phyloP scores from a whole-genome alignment of 2,113 vertebrate genomes.

The Hiodon tergisus region DNA sequence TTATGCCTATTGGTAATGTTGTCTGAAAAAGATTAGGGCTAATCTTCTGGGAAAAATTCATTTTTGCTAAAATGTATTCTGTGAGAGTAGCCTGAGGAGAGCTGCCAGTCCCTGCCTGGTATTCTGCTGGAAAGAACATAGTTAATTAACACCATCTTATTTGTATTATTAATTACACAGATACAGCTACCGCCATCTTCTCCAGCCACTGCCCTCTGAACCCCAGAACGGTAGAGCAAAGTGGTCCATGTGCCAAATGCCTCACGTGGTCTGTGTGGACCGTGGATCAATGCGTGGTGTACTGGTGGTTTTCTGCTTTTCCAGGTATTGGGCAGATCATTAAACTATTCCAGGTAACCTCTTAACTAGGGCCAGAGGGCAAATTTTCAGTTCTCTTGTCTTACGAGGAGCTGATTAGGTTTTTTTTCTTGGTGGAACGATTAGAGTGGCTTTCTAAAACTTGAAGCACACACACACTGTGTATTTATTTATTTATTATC shows the following conservation, averaged over 20 bases:
- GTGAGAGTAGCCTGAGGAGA: background rate
- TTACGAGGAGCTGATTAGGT: background rate
- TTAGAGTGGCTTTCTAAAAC: background rate
- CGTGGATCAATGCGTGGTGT: conserved; percentile 18
- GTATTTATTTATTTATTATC: too few relatives aligned
- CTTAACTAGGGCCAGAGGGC: conserved; percentile 12
- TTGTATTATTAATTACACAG: conserved; percentile 24
- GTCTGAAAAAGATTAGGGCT: background rate
- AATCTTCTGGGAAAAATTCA: too few relatives aligned
- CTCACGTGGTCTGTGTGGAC: background rate
- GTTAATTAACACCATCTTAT: conserved; percentile 20
- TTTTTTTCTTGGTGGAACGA: background rate
- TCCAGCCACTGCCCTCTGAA: conserved; percentile 2
- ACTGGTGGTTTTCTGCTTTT: conserved; percentile 14
- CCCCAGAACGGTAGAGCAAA: background rate
- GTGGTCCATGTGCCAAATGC: conserved; percentile 6
- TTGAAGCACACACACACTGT: background rate
- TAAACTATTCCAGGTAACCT: conserved; percentile 14
- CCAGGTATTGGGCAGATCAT: conserved; percentile 19
- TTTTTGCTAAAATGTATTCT: too few relatives aligned
- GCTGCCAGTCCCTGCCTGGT: background rate
- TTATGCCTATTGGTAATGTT: background rate
- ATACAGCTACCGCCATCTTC: conserved; percentile 16
- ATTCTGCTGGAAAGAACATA: background rate
- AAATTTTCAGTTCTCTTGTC: background rate